A percentile compares a stretch with the other conserved stretches of the same genome.
These are phyloP conservation scores for Xestia xanthographa DNA, from an alignment of 2,888 invertebrate species.

Conservation along the genomic window DNA sequence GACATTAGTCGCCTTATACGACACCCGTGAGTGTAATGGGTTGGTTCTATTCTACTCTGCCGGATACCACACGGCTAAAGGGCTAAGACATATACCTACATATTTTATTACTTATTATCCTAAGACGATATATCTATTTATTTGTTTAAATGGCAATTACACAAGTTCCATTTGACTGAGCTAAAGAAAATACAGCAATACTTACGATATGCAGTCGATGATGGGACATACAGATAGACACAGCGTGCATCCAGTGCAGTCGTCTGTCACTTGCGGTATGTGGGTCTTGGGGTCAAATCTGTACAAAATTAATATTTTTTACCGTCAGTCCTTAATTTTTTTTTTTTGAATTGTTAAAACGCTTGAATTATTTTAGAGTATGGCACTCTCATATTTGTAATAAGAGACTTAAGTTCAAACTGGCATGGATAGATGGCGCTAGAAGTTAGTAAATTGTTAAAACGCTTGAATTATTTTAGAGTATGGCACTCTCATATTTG, in stretches of 20 bases:
- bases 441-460: too few species aligned
- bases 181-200: slow-evolving; percentile 53
- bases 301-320: slow-evolving; percentile 45
- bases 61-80: too few species aligned
- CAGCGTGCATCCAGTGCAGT: slow-evolving; percentile 98
- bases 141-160: not conserved
- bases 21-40: too few species aligned
- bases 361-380: not conserved
- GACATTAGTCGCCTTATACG: too few species aligned
- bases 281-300: slow-evolving; percentile 97
- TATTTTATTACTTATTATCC: not conserved
- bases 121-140: not conserved
- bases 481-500: not conserved
- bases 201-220: slow-evolving; percentile 98
- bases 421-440: too few species aligned
- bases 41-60: too few species aligned
- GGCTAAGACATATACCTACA: too few species aligned
- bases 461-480: not conserved
- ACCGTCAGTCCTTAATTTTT: not conserved
- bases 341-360: not conserved
- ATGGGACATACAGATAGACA: slow-evolving; percentile 99
- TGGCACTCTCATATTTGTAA: not conserved
- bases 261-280: slow-evolving; percentile 96
- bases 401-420: too few species aligned
- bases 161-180: not conserved